phyloP scores from a whole-genome alignment of 2,113 vertebrate species.

The Ellobius talpinus region DNA sequence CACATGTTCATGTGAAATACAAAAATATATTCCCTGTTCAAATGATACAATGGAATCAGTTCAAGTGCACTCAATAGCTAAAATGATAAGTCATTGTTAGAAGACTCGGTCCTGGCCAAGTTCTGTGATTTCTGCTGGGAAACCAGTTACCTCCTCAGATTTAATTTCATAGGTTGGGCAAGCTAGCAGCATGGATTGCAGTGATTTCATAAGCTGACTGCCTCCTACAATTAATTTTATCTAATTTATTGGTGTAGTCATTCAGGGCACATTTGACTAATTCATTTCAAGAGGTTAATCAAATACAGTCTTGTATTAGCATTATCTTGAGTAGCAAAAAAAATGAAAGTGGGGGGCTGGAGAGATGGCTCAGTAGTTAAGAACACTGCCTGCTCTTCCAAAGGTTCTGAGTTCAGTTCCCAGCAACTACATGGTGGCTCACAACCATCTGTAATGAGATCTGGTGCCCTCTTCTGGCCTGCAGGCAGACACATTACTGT shows the following conservation, averaged over 20 bases:
- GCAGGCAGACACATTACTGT: too few species aligned
- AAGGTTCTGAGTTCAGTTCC: too few species aligned
- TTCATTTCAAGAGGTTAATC: conserved; percentile 62
- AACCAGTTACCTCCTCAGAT: not conserved
- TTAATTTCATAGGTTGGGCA: not conserved
- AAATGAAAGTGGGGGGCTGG: too few species aligned
- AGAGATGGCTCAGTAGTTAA: too few species aligned
- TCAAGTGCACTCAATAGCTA: not conserved
- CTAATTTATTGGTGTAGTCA: conserved; percentile 53
- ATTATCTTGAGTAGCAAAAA: not conserved
- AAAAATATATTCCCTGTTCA: conserved; percentile 25
- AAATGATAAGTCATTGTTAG: not conserved
- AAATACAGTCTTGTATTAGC: conserved; percentile 66
- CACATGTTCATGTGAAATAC: not conserved
- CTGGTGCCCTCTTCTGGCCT: too few species aligned
- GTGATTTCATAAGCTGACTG: conserved; percentile 11
- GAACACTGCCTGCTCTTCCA: too few species aligned
- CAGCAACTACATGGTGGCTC: too few species aligned
- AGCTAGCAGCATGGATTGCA: not conserved
- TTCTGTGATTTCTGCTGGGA: not conserved
- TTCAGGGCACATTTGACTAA: conserved; percentile 57
- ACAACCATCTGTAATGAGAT: too few species aligned
- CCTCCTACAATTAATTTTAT: conserved; percentile 52
- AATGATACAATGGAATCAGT: not conserved
- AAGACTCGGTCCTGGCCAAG: not conserved